phyloP scores from a whole-genome alignment of 2,888 invertebrate species.

The Ormia ochracea region DNA sequence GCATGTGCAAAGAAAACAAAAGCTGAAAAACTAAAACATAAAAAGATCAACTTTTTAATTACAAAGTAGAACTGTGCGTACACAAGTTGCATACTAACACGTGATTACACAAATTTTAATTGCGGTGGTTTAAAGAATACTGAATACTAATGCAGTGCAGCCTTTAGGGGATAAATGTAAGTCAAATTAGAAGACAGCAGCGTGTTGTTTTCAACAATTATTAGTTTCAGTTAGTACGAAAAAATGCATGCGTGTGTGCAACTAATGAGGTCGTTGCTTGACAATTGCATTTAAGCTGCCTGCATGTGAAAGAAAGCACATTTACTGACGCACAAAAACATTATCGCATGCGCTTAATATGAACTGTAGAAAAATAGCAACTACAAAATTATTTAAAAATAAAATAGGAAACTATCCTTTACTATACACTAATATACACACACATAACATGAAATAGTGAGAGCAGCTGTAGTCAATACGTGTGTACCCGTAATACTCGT shows the following conservation, averaged over 20 bases:
- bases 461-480: neutral
- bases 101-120: constrained; percentile 8
- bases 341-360: neutral
- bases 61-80: neutral
- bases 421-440: neutral
- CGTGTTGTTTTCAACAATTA: constrained; percentile 22
- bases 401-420: constrained; percentile 1
- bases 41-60: constrained; percentile 9
- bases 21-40: neutral
- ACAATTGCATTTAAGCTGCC: constrained; percentile 70
- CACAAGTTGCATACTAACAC: constrained; percentile 4
- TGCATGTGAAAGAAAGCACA: constrained; percentile 19
- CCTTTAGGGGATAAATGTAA: constrained; percentile 32
- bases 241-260: neutral
- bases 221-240: constrained; percentile 1
- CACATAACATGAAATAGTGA: constrained; percentile 23
- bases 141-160: constrained; percentile 8
- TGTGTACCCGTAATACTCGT: constrained; percentile 8
- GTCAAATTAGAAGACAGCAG: constrained; percentile 45
- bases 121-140: neutral
- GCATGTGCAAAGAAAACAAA: neutral
- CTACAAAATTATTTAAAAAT: neutral
- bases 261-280: constrained; percentile 75
- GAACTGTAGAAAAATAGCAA: neutral
- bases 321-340: constrained; percentile 6